Evolutionary conservation across 2,888 invertebrate genomes (phyloP), one percentile per base, ranked within the genome.

Genomic region (Alitta virens): DNA sequence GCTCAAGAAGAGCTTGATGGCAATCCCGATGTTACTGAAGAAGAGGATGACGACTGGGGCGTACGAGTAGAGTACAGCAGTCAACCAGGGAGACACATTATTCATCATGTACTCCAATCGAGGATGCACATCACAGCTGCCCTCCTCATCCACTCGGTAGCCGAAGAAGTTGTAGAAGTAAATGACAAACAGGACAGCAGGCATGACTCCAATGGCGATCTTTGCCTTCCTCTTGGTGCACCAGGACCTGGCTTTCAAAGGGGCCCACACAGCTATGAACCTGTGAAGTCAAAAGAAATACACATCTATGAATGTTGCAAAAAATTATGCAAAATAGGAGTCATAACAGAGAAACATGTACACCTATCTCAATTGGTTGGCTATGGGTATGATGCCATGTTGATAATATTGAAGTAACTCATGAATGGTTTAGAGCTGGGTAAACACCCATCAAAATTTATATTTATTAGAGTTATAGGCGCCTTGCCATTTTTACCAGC

Each of bases 61-160:
- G 58, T 64, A 64, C n/a, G 64, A 64, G 51, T 64, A 62, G 24
- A 58, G 38, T 25, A 54, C 18, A n/a, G 40, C 64, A 26, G 52
- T 55, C 3, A 64, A 49, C 64, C 64, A 64, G 1, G 64, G 64
- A 27, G 49, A 38, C n/a, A 62, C 50, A 27, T 26, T 23, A 21
- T 55, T 38, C 54, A 56, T 65, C 40, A 64, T 62, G 14, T 1
- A 24, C 18, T 21, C 46, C n/a, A 50, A 46, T 9, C 40, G n/a
- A 1, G 52, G 43, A 14, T 14, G 23, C 23, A 33, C 33, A 27
- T 42, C 54, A 46, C 63, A 63, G 49, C 27, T 18, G 1, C 46
- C 53, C 2, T 18, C 42, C 2, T 23, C 56, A 14, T 27, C 49
- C 16, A 63, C 54, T 12, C 50, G 26, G 54, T 58, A 63, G 25